Evolutionary conservation across 2,797 vertebrate genomes (phyloP).

Genomic region (Dicrostonyx torquatus): DNA sequence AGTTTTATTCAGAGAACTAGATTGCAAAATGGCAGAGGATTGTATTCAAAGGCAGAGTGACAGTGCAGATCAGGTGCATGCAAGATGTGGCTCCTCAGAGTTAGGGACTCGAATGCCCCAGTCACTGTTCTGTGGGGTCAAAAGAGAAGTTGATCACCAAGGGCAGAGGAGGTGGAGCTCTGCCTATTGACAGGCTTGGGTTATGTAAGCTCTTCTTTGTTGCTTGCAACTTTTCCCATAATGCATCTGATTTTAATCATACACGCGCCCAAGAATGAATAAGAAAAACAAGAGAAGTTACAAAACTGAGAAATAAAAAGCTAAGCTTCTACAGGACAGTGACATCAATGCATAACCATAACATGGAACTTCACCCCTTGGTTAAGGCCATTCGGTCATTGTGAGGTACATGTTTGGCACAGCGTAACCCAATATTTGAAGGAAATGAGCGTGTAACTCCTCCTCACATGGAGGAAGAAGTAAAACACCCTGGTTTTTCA

Average conservation of each 20-base stretch:
- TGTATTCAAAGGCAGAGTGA: background rate
- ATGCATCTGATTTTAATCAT: background rate
- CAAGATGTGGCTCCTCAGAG: background rate
- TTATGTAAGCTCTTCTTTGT: background rate
- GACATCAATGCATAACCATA: too few relatives aligned
- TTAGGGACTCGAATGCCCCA: background rate
- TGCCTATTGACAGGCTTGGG: background rate
- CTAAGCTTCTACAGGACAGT: background rate
- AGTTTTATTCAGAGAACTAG: background rate
- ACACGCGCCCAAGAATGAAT: background rate
- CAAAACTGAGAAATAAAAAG: background rate
- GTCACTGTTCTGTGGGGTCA: background rate
- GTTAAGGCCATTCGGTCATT: background rate
- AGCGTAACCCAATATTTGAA: background rate
- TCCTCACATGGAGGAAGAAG: background rate
- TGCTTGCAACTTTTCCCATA: background rate
- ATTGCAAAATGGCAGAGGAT: background rate
- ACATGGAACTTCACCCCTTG: background rate
- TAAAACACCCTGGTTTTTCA: background rate
- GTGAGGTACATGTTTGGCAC: background rate
- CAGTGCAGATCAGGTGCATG: background rate
- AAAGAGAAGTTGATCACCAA: background rate
- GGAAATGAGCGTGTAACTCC: background rate
- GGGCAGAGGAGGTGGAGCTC: background rate
- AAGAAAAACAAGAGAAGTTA: too few relatives aligned